phyloP scores from a whole-genome alignment of 2,888 invertebrate genomes.

The Pyrrhia umbra region DNA sequence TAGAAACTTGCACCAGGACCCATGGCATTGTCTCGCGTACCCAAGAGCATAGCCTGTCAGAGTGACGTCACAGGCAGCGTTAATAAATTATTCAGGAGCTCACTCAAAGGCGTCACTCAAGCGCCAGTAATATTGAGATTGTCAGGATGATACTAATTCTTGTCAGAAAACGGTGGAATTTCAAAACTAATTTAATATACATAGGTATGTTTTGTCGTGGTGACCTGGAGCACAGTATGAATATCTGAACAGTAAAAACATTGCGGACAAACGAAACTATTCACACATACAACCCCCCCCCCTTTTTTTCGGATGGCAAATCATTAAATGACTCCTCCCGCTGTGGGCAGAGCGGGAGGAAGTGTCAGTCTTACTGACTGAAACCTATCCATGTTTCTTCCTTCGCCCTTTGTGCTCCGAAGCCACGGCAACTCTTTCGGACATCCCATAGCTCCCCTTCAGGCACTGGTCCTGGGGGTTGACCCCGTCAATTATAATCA shows the following conservation, averaged over 20 bases:
- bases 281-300: too few species aligned
- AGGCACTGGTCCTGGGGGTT: too few species aligned
- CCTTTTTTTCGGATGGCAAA: too few species aligned
- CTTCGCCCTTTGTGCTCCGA: too few species aligned
- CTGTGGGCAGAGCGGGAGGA: too few species aligned
- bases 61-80: conserved; percentile 12
- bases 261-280: too few species aligned
- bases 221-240: neutral
- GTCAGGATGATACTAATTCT: conserved; percentile 43
- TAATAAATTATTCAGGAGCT: conserved; percentile 47
- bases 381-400: too few species aligned
- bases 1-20: neutral
- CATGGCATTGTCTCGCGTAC: conserved; percentile 14
- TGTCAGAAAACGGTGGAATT: conserved; percentile 24
- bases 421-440: too few species aligned
- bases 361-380: too few species aligned
- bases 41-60: conserved; percentile 27
- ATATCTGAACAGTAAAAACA: neutral
- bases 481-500: too few species aligned
- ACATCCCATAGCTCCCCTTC: too few species aligned
- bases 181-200: conserved; percentile 39
- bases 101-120: conserved; percentile 46
- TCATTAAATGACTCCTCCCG: too few species aligned
- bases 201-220: conserved; percentile 19
- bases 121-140: conserved; percentile 43